Evolutionary conservation across 2,113 vertebrate species (phyloP).

Genomic region (Phocoena sinus): DNA sequence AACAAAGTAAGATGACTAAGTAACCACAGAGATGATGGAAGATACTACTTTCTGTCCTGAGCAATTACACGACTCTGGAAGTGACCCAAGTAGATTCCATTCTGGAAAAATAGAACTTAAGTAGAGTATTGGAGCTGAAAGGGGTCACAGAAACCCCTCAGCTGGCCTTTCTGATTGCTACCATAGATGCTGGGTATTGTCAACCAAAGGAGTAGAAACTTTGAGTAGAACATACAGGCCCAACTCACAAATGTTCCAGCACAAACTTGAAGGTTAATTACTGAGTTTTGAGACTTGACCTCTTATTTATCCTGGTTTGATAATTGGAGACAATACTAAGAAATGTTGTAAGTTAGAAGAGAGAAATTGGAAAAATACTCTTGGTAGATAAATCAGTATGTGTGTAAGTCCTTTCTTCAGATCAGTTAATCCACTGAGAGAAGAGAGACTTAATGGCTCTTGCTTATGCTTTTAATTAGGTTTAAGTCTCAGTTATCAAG

Average conservation of each 20-base stretch:
- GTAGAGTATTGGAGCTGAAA: background rate
- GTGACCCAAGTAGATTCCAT: background rate
- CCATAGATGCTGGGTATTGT: background rate
- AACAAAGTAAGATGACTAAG: background rate
- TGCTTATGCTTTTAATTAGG: constrained; percentile 68
- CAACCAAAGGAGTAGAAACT: background rate
- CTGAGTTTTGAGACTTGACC: background rate
- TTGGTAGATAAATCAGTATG: constrained; percentile 2
- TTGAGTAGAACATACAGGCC: background rate
- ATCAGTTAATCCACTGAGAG: background rate
- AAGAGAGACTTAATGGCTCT: constrained; percentile 7
- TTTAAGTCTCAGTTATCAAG: constrained; percentile 71
- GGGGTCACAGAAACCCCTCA: background rate
- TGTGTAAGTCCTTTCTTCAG: background rate
- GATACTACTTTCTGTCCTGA: background rate
- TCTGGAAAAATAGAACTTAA: constrained; percentile 19
- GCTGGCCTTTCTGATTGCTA: background rate
- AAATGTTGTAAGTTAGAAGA: constrained; percentile 21
- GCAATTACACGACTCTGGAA: background rate
- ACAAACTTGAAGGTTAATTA: background rate
- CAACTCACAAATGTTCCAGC: background rate
- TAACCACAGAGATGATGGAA: background rate
- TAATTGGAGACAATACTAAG: constrained; percentile 14
- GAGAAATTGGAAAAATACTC: background rate
- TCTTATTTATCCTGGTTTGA: background rate